Evolutionary conservation across 2,888 invertebrate species (phyloP).

Genomic region (Patella depressa): DNA sequence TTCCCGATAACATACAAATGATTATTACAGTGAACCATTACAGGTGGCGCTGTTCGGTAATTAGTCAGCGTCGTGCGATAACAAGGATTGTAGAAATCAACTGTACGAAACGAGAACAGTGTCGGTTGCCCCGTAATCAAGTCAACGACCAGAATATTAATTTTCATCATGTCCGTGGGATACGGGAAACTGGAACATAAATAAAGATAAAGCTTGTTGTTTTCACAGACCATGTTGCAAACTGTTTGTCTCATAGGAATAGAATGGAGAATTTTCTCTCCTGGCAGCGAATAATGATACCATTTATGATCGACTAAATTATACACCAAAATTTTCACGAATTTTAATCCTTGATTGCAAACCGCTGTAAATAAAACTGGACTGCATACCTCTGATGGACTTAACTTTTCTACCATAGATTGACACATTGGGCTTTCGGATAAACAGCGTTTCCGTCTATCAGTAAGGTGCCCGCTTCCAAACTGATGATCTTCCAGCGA

Average conservation of each 20-base stretch:
- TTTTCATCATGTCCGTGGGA: slow-evolving; percentile 67
- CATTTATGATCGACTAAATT: slow-evolving; percentile 59
- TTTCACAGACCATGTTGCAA: slow-evolving; percentile 58
- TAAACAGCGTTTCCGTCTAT: background rate
- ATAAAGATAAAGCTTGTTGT: slow-evolving; percentile 64
- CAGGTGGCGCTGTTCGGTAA: slow-evolving; percentile 63
- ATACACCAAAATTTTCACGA: slow-evolving; percentile 63
- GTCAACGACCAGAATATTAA: slow-evolving; percentile 64
- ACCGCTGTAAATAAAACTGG: slow-evolving; percentile 61
- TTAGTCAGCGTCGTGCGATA: slow-evolving; percentile 68
- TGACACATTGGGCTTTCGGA: background rate
- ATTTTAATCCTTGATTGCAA: slow-evolving; percentile 64
- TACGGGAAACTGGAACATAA: slow-evolving; percentile 67
- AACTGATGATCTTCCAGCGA: slow-evolving; percentile 34
- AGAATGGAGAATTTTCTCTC: slow-evolving; percentile 58
- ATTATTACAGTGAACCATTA: slow-evolving; percentile 62
- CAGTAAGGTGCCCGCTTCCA: background rate
- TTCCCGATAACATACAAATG: slow-evolving; percentile 65
- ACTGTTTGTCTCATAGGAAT: slow-evolving; percentile 66
- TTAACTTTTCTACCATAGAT: slow-evolving; percentile 14
- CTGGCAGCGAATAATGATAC: slow-evolving; percentile 60
- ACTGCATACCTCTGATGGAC: slow-evolving; percentile 25
- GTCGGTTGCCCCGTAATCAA: slow-evolving; percentile 59
- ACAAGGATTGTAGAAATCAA: slow-evolving; percentile 62
- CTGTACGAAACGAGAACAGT: slow-evolving; percentile 62